A percentile compares a stretch with the other conserved stretches of the same genome.
These are phyloP conservation scores for Drosophila nigrodunni DNA, from an alignment of 1,140 invertebrate genomes.

Conservation along the genomic window DNA sequence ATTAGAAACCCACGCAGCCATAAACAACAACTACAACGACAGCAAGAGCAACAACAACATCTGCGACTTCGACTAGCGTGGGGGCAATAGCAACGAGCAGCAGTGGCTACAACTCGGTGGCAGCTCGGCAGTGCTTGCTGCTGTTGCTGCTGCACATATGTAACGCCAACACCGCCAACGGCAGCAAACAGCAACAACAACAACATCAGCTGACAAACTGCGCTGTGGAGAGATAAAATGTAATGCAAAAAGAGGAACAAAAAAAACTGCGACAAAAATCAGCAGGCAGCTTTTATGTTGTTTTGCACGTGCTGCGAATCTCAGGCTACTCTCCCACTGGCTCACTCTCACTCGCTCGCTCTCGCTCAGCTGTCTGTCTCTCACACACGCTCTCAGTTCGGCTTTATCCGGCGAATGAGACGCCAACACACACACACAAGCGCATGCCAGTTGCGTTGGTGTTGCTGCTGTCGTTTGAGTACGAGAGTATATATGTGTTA, in stretches of 20 bases:
- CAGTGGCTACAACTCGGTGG: conserved; percentile 14
- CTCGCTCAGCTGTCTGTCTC: conserved; percentile 12
- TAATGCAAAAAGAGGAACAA: conserved; percentile 26
- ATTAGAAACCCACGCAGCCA: conserved; percentile 84
- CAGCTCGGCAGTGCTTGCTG: conserved; percentile 18
- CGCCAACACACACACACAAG: conserved; percentile 56
- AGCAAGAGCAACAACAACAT: conserved; percentile 45
- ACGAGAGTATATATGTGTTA: no score
- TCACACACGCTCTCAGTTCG: conserved; percentile 14
- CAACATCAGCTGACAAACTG: conserved; percentile 55
- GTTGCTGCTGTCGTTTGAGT: conserved; percentile 19
- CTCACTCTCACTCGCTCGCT: conserved; percentile 21
- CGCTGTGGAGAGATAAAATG: conserved; percentile 52
- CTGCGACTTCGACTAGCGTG: conserved; percentile 34
- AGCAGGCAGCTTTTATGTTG: conserved; percentile 50
- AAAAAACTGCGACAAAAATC: conserved; percentile 45
- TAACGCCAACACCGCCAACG: conserved; percentile 22
- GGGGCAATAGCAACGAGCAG: conserved; percentile 15
- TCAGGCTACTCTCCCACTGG: conserved; percentile 32
- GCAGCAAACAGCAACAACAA: not conserved
- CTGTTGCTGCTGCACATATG: conserved; percentile 24
- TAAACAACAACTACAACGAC: conserved; percentile 72
- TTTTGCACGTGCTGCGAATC: conserved; percentile 69
- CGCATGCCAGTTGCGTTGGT: conserved; percentile 52
- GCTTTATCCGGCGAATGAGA: conserved; percentile 80